Evolutionary conservation across 2,113 vertebrate species (phyloP).

Genomic region (Pseudonaja textilis): DNA sequence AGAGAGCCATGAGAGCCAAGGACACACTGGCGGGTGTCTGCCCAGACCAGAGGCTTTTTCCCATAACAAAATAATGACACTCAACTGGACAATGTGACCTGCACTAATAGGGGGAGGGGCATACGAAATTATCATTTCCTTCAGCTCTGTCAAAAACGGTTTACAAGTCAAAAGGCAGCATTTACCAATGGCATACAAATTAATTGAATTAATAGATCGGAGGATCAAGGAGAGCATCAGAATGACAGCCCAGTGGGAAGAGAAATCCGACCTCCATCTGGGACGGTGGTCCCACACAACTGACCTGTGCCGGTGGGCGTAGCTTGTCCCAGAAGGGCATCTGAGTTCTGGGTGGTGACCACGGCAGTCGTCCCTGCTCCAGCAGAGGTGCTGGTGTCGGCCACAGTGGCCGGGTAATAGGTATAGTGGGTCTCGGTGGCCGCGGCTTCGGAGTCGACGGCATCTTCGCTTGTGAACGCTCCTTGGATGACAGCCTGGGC

Average conservation of each 20-base stretch:
- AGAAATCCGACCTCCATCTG: background rate
- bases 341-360: constrained; percentile 72
- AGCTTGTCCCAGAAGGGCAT: constrained; percentile 70
- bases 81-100: no score
- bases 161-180: no score
- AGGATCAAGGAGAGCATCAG: background rate
- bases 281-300: background rate
- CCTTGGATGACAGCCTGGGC: constrained; percentile 74
- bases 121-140: no score
- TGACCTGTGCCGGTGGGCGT: constrained; percentile 65
- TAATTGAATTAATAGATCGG: background rate
- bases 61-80: no score
- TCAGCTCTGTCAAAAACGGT: no score
- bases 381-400: constrained; percentile 55
- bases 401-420: constrained; percentile 71
- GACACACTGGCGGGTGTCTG: no score
- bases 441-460: constrained; percentile 62
- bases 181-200: background rate
- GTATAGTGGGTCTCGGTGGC: constrained; percentile 73
- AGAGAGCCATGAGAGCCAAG: no score
- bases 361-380: constrained; percentile 65
- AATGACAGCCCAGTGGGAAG: background rate
- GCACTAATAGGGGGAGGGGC: no score
- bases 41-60: no score
- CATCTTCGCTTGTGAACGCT: constrained; percentile 74